Conservation (phyloP, 2,888 invertebrate species). For the Melanargia galathea region DNA sequence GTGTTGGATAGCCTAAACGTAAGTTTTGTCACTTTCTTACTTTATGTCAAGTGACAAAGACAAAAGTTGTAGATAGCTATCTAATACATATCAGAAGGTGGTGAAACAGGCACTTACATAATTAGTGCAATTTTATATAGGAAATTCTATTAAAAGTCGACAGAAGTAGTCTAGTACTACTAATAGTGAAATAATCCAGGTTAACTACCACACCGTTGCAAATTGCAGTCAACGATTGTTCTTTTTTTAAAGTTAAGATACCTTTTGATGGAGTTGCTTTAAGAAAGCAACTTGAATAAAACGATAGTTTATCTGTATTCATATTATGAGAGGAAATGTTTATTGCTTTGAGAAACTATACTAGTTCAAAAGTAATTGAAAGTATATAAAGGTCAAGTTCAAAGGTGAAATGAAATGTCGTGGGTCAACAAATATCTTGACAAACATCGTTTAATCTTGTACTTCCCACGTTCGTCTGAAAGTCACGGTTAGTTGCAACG, state of each 20-base stretch:
- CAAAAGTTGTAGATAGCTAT: too few species aligned
- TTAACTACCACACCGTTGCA: slow-evolving; percentile 45
- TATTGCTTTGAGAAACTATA: background rate
- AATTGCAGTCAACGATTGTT: slow-evolving; percentile 17
- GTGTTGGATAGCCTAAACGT: too few species aligned
- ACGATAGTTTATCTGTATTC: background rate
- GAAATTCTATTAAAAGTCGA: slow-evolving; percentile 45
- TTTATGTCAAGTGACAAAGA: too few species aligned
- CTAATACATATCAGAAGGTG: too few species aligned
- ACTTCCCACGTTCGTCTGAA: slow-evolving; percentile 24
- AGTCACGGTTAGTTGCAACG: slow-evolving; percentile 33
- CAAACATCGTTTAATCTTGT: slow-evolving; percentile 17
- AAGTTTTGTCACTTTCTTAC: too few species aligned
- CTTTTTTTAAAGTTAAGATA: too few species aligned
- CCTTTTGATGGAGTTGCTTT: background rate
- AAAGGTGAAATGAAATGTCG: slow-evolving; percentile 6
- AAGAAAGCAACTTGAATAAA: background rate
- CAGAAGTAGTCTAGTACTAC: slow-evolving; percentile 52
- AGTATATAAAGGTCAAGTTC: slow-evolving; percentile 14
- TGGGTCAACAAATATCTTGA: background rate
- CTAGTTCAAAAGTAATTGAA: background rate
- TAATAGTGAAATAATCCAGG: slow-evolving; percentile 56
- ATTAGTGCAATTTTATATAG: slow-evolving; percentile 29
- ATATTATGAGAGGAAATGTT: background rate
- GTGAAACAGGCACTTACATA: too few species aligned